Base-by-base conservation (phyloP, 1,140 invertebrate species). In the Bathynomus jamesi region DNA sequence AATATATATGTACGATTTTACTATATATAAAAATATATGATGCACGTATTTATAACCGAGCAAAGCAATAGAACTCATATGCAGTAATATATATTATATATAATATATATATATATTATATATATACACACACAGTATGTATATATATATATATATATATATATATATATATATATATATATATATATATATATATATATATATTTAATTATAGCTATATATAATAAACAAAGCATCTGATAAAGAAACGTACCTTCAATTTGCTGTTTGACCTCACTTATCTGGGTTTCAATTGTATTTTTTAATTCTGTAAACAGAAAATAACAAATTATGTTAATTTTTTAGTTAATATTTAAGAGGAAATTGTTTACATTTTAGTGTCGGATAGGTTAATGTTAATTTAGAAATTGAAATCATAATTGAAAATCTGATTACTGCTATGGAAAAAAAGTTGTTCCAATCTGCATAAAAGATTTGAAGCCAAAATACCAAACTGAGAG, bases 241-340 rank as follows among this genome's bases (percentile, higher is more conserved):
- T 8, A 40, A 40, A 8, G 7, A 13, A 71, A 95, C 86, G 92
- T 94, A 85, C 90, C 93, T 87, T 95, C 93, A 83, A 95, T 91
- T 85, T 94, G 91, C 80, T 91, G 89, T 86, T 94, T 95, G 82
- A 95, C 86, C 86, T 95, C 93, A 85, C 90, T 95, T 83, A 95
- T 92, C 88, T 94, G 92, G 81, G 91, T 92, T 85, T 95, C 92
- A 87, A 95, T 90, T 82, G 92, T 90, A 85, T 95, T 94, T 87
- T 94, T 95, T 86, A 95, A 84, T 86, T 94, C 93, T 95, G 89
- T 79, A 89, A 91, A 73, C 68, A n/a, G n/a, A 66, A 72, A 73
- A 40, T 74, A 63, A 69, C 11, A 40, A 40, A 67, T 28, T 70
- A 46, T 70, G 65, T 64, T 40, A 65, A 72, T 63, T 63, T 8